phyloP scores from a whole-genome alignment of 2,888 invertebrate genomes.

The Mesorhabditis spiculigera region DNA sequence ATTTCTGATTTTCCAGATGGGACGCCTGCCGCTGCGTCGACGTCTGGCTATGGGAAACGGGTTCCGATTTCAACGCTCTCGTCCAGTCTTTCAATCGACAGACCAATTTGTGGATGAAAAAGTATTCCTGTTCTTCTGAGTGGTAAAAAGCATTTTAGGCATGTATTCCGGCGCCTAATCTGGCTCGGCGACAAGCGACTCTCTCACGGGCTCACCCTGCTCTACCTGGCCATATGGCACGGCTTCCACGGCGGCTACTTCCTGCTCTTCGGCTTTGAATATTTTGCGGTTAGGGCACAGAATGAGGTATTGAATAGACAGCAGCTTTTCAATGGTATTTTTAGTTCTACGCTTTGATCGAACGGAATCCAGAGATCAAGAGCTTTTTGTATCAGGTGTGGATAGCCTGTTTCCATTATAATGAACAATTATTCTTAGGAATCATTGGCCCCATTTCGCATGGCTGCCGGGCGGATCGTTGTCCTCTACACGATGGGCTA shows the following conservation, averaged over 20 bases:
- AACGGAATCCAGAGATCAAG: not conserved
- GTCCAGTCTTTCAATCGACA: not conserved
- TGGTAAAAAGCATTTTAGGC: not conserved
- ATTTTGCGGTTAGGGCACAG: not conserved
- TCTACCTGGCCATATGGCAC: slow-evolving; percentile 2
- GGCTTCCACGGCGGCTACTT: slow-evolving; percentile 3
- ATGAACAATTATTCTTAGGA: not conserved
- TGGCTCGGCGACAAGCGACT: not conserved
- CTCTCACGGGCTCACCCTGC: slow-evolving; percentile 1
- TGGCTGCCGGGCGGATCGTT: not conserved
- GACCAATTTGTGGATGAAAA: not conserved
- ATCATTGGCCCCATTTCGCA: not conserved
- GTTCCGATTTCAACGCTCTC: not conserved
- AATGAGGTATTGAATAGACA: not conserved
- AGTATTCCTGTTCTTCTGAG: not conserved
- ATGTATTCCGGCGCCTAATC: not conserved
- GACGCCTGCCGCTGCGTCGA: not conserved
- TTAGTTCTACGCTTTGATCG: not conserved
- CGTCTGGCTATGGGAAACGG: slow-evolving; percentile 5
- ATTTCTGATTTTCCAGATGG: not conserved
- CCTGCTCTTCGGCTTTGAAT: slow-evolving; percentile 4
- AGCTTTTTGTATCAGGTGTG: not conserved
- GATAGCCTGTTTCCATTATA: not conserved
- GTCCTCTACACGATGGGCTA: slow-evolving; percentile 2
- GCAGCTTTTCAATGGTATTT: not conserved